Conservation (phyloP, 2,797 vertebrate species). For the Malacoraja senta region DNA sequence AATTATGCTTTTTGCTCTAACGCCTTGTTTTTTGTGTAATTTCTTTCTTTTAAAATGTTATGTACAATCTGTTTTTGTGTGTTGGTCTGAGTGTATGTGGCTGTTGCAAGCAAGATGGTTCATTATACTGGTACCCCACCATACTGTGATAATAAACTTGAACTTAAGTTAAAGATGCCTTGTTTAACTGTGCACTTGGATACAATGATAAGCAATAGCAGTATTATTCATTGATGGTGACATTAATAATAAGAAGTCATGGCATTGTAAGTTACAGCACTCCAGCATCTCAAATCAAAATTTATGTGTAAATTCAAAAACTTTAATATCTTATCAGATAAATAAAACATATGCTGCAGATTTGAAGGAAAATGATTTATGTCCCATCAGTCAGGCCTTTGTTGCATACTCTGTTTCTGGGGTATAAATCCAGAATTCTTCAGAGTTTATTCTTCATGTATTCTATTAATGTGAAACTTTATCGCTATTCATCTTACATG, state of each 20-base stretch:
- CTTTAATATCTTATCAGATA: not conserved
- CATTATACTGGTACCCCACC: too few species aligned
- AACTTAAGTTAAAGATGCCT: not conserved
- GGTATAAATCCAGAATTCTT: not conserved
- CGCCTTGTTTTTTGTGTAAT: too few species aligned
- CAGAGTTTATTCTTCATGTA: not conserved
- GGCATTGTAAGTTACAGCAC: not conserved
- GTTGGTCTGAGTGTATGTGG: too few species aligned
- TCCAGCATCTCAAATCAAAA: not conserved
- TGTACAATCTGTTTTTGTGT: too few species aligned
- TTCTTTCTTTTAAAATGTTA: too few species aligned
- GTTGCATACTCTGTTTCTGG: not conserved
- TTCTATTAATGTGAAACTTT: not conserved
- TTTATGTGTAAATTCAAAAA: not conserved
- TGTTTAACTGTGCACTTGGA: not conserved
- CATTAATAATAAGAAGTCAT: not conserved
- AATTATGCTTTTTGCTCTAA: too few species aligned
- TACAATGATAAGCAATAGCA: not conserved
- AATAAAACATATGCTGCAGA: constrained; percentile 4
- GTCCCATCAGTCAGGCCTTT: not conserved
- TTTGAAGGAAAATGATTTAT: not conserved
- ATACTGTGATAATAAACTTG: too few species aligned
- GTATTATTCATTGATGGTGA: not conserved
- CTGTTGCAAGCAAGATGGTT: too few species aligned
- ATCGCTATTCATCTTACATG: not conserved